Evolutionary conservation across 1,140 invertebrate species (phyloP), one percentile per base, ranked within the genome.

Genomic region (Calosoma granatense): DNA sequence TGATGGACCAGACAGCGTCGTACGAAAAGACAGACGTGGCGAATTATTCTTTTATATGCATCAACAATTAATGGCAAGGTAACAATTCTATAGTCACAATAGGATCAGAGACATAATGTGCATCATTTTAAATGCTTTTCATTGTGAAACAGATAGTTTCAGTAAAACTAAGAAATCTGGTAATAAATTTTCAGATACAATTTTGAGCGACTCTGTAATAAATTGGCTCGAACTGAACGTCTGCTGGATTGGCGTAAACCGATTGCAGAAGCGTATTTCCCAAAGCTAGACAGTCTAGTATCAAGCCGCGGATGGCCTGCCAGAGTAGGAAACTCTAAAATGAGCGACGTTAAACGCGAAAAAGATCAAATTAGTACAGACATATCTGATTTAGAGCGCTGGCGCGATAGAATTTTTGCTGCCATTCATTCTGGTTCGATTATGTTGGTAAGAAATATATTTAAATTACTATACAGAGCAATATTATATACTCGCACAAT

Each of bases 31-130:
- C 67, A 74, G 85, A 36, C 77, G 84, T 21, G 85, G 85, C 14
- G 85, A 87, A 69, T 74, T 87, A 0, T 86, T 87, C 67, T 86
- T 80, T 64, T 86, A 85, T 66, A 85, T 85, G 82, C 84, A 87
- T 65, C 80, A 84, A 61, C 83, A 85, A 65, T 78, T 86, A 9
- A 70, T 82, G 54, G 77, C 76, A 1, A 68, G 76, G 75, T 76
- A 69, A 47, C 9, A 12, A 12, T 47, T 36, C 26, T 36, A 59
- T 36, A n/a, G n/a, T n/a, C n/a, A n/a, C n/a, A n/a, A n/a, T n/a
- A n/a, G n/a, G n/a, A n/a, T n/a, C n/a, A n/a, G n/a, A n/a, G n/a
- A n/a, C n/a, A n/a, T n/a, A n/a, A n/a, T n/a, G n/a, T n/a, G n/a
- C n/a, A n/a, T n/a, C n/a, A n/a, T n/a, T n/a, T n/a, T n/a, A n/a